Base-by-base conservation (phyloP, 2,888 invertebrate species). In the Pycnomerus fuliginosus region DNA sequence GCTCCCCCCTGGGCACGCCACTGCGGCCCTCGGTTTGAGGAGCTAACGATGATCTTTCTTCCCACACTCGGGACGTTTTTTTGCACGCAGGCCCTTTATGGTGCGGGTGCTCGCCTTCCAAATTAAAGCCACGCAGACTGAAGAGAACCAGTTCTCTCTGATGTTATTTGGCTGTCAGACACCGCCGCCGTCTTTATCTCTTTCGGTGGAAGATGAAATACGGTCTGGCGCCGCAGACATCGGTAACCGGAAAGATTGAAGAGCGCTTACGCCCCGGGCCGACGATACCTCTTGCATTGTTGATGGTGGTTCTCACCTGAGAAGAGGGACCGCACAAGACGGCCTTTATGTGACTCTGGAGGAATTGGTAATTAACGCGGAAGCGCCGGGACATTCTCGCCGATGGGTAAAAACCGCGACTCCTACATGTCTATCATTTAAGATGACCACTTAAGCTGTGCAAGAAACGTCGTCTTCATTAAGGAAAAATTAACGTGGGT, bases 201-300 rank as follows among this genome's bases (percentile, higher is more conserved):
- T 32, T 23, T 25, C 8, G 36, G n/a, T n/a, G n/a, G n/a, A n/a
- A n/a, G n/a, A 15, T 20, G 23, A 31, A 30, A 22, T 23, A 32
- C 29, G 10, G 48, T 45, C 49, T 49, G 49, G 49, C 49, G 49
- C 49, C 48, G 43, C 37, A 29, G 38, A 38, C 37, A 16, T 16
- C 38, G 45, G 42, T 37, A 49, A 50, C 39, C 39, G 46, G 43
- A 50, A 50, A 45, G 43, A 46, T 32, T 40, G 42, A 45, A 50
- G 45, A 50, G 32, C 42, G 29, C 32, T 30, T 13, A 11, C 15
- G 42, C 42, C 49, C 30, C 27, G 16, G 31, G 39, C 43, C 17
- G 5, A 3, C 23, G 11, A 16, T 30, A 8, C 23, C 24, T 23
- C 29, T 17, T 27, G 31, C 17, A 32, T 39, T 32, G 39, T 38